Evolutionary conservation across 2,113 vertebrate genomes (phyloP).

Genomic region (Psilopogon haemacephalus): DNA sequence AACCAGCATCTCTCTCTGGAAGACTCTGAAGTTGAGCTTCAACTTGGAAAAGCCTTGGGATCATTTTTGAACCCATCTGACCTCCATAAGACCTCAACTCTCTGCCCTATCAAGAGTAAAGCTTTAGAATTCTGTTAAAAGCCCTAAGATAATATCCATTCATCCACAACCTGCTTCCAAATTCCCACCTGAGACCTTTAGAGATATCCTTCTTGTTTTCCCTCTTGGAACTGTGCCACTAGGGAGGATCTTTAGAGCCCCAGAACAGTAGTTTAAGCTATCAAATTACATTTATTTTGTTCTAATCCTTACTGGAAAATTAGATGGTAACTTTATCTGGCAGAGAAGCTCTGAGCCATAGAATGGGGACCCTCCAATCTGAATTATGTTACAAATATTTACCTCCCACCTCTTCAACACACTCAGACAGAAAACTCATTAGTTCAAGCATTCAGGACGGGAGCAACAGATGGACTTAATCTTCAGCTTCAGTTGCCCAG

Average conservation of each 20-base stretch:
- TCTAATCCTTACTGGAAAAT: background rate
- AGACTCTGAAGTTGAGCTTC: background rate
- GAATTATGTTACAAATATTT: background rate
- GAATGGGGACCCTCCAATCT: background rate
- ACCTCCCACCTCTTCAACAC: background rate
- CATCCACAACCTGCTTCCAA: background rate
- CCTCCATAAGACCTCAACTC: background rate
- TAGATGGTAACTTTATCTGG: background rate
- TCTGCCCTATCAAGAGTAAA: background rate
- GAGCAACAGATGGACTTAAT: background rate
- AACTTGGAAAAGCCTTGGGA: background rate
- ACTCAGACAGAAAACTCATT: background rate
- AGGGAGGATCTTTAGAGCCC: background rate
- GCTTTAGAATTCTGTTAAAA: background rate
- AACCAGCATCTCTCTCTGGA: background rate
- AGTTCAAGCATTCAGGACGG: background rate
- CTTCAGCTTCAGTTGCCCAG: background rate
- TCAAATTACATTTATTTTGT: background rate
- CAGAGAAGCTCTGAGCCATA: background rate
- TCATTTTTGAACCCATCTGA: background rate
- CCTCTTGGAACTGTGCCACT: background rate
- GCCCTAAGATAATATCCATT: background rate
- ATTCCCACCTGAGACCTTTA: background rate
- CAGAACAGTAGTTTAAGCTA: background rate
- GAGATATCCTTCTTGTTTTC: background rate